Percentiles rank a stretch among this genome's conserved stretches.
Conservation (phyloP, 2,113 vertebrate genomes). For the Tragelaphus imberbis region DNA sequence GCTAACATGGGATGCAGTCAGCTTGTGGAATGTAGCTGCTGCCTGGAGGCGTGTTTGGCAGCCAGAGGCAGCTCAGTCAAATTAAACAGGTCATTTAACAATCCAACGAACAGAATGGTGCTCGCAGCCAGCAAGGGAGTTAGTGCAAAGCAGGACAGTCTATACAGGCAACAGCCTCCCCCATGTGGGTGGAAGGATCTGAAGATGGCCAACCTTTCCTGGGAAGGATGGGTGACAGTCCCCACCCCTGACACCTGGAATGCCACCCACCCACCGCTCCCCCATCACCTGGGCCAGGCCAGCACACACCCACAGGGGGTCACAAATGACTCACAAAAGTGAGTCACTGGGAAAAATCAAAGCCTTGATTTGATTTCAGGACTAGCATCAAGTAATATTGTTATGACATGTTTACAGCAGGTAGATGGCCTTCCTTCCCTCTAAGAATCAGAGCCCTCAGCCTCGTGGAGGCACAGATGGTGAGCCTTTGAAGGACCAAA, state of each 20-base stretch:
- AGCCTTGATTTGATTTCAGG: background rate
- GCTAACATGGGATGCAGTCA: background rate
- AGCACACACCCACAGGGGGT: background rate
- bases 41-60: background rate
- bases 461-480: fast-evolving
- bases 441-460: background rate
- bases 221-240: background rate
- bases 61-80: background rate
- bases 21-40: background rate
- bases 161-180: background rate
- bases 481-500: background rate
- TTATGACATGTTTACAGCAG: background rate
- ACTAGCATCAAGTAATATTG: background rate
- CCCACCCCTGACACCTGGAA: background rate
- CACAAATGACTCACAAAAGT: background rate
- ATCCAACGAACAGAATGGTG: background rate
- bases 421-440: background rate
- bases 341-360: background rate
- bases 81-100: conserved; percentile 33
- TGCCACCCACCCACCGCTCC: too few species aligned
- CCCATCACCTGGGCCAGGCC: fast-evolving
- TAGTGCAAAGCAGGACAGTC: background rate
- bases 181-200: background rate
- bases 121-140: background rate
- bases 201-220: background rate